phyloP scores from a whole-genome alignment of 2,797 vertebrate species.

The Phoebastria nigripes region DNA sequence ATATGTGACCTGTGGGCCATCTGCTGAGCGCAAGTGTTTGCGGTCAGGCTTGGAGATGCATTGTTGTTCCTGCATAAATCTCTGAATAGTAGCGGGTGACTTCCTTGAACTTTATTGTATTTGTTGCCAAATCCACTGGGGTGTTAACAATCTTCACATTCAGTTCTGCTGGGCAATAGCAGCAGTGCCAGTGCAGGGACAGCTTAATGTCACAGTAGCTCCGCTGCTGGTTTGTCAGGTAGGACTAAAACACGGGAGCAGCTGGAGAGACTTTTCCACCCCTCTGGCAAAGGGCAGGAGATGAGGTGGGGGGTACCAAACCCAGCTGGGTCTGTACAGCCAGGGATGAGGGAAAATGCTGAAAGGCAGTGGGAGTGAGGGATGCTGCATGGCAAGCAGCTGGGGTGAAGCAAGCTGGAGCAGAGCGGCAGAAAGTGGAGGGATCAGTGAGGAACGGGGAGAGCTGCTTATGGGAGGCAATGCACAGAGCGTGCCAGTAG shows the following conservation, averaged over 20 bases:
- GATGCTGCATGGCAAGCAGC: neutral
- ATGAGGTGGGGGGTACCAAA: neutral
- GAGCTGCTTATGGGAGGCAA: neutral
- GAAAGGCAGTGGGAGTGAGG: neutral
- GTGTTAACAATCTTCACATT: neutral
- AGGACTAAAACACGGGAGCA: neutral
- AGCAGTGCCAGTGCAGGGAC: neutral
- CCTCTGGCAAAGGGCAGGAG: neutral
- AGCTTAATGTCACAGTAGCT: neutral
- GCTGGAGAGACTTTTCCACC: neutral
- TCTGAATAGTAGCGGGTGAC: neutral
- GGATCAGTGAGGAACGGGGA: neutral
- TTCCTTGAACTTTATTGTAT: neutral
- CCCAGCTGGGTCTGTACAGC: neutral
- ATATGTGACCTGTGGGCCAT: neutral
- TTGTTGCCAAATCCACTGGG: neutral
- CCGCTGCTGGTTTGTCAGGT: neutral
- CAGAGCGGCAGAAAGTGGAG: neutral
- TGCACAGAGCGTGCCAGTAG: neutral
- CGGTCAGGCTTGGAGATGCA: neutral
- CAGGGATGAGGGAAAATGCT: neutral
- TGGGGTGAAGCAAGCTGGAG: neutral
- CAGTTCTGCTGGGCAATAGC: neutral
- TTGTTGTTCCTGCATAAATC: neutral
- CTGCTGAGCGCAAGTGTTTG: neutral